Base-by-base conservation (phyloP, 2,888 invertebrate species). In the Colletes collaris region DNA sequence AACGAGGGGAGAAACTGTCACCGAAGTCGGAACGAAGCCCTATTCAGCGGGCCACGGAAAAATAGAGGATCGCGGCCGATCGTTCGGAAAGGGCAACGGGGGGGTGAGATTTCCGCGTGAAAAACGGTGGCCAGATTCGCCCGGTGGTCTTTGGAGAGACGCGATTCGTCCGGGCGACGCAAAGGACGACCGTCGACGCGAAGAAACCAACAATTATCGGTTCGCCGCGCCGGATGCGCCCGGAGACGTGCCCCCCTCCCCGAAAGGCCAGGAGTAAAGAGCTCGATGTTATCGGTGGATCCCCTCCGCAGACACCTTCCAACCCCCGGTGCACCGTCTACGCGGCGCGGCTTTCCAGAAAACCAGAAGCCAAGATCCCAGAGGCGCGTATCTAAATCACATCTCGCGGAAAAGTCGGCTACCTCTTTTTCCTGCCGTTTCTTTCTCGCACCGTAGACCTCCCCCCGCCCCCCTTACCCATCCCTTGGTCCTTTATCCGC, bases 331-430 rank as follows among this genome's bases (percentile, higher is more conserved):
- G 11, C 78, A 35, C 0, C 68, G 56, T 68, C 58, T 65, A 50
- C 59, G 71, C 72, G 76, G 69, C 74, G 27, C 73, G 58, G 73
- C 62, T 71, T 62, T 58, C 62, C 63, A 46, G 60, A 37, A 60
- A 60, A 44, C 50, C 69, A 69, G 66, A 53, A 58, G 60, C 60
- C 65, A 40, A 53, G 70, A 71, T 79, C 75, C 79, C 75, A 60
- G 71, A 65, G 78, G 55, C 76, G 77, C 86, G 87, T 88, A 89
- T 88, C 89, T 89, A 88, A 89, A 89, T 89, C 88, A 86, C 89
- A 89, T 88, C 87, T 87, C 84, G 81, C 84, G 85, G 84, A 81
- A 84, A 82, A 84, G 70, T 86, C 83, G 77, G 60, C 79, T 75
- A 66, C 55, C 74, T 55, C 79, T 78, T 72, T 78, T 85, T 81